Percentiles rank a stretch among this genome's conserved stretches.
Conservation (phyloP, 2,113 vertebrate genomes). For the Tupaia tana region DNA sequence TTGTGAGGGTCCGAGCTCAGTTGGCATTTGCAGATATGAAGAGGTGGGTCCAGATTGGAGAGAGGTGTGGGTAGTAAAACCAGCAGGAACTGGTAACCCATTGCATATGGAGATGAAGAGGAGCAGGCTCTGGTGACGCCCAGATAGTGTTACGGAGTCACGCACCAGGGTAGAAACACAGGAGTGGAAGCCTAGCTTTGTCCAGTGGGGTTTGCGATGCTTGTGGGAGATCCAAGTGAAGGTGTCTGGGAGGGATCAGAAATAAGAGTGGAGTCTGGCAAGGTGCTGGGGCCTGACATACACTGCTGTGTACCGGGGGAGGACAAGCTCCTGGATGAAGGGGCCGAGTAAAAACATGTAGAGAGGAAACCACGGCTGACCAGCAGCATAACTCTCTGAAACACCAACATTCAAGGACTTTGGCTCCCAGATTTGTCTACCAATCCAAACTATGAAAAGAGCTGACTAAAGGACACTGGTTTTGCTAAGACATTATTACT, state of each 20-base stretch:
- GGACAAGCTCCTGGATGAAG: background rate
- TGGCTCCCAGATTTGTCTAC: background rate
- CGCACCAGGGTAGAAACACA: background rate
- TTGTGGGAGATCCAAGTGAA: background rate
- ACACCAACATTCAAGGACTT: background rate
- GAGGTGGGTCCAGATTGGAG: background rate
- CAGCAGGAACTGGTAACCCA: background rate
- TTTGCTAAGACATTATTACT: constrained; percentile 4
- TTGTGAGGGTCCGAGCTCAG: background rate
- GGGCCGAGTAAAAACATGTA: background rate
- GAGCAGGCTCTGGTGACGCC: background rate
- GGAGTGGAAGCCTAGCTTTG: background rate
- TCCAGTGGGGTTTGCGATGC: background rate
- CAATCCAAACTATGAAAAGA: background rate
- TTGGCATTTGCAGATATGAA: background rate
- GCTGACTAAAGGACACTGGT: background rate
- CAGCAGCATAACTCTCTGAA: background rate
- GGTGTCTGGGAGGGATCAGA: background rate
- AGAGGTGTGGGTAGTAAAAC: background rate
- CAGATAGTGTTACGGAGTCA: background rate
- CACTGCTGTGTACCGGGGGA: background rate
- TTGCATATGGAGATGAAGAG: background rate
- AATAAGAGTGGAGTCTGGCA: background rate
- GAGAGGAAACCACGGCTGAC: background rate
- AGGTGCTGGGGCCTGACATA: background rate